Percentiles rank a stretch among this genome's conserved stretches.
These are phyloP conservation scores for Pheosia gnoma DNA, from an alignment of 2,888 invertebrate genomes.

Conservation along the genomic window DNA sequence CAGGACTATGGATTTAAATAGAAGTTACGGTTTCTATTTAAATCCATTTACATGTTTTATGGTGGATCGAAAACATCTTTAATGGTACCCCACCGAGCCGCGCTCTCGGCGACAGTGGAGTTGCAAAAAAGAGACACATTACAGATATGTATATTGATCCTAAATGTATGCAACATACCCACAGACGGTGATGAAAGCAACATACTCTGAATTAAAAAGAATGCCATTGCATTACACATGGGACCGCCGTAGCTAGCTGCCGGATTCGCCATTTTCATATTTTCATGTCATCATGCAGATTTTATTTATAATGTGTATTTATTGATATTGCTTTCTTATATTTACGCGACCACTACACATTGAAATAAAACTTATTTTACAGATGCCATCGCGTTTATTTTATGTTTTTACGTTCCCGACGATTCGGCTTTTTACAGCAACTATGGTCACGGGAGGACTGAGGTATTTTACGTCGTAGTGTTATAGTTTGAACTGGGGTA, in stretches of 20 bases:
- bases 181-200: slow-evolving; percentile 28
- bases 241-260: slow-evolving; percentile 12
- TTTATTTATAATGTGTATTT: no score
- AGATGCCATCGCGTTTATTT: no score
- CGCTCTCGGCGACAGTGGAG: background rate
- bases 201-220: slow-evolving; percentile 12
- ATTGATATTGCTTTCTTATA: no score
- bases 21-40: background rate
- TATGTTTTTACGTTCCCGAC: no score
- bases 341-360: no score
- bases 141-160: slow-evolving; percentile 22
- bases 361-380: no score
- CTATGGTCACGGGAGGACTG: no score
- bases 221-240: slow-evolving; percentile 35
- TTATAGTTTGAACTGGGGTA: no score
- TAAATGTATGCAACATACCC: slow-evolving; percentile 26
- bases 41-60: background rate
- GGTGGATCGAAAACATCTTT: slow-evolving; percentile 3
- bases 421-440: no score
- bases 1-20: background rate
- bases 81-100: background rate
- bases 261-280: no score
- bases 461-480: no score
- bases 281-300: no score
- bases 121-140: background rate